A percentile compares a stretch with the other conserved stretches of the same genome.
These are phyloP conservation scores for Brevipalpus yothersi DNA, from an alignment of 1,140 invertebrate species.

Conservation along the genomic window DNA sequence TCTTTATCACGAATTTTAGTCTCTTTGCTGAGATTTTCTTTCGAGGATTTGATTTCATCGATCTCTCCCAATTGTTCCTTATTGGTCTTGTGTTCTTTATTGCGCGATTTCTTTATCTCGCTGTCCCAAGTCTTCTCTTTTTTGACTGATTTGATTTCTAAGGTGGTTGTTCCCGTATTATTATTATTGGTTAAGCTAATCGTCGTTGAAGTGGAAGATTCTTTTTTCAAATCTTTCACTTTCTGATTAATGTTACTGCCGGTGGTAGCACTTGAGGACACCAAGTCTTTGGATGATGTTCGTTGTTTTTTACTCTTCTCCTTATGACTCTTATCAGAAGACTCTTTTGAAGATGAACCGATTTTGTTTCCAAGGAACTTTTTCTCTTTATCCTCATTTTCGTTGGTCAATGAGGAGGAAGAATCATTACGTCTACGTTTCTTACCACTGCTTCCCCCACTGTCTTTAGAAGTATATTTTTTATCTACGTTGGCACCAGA, in stretches of 20 bases:
- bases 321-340: slow-evolving; percentile 5
- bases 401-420: not conserved
- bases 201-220: slow-evolving; percentile 26
- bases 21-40: not conserved
- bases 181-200: slow-evolving; percentile 16
- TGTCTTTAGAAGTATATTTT: not conserved
- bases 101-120: slow-evolving; percentile 4
- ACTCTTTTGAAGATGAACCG: not conserved
- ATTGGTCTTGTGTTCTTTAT: not conserved
- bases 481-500: not conserved
- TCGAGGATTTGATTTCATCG: not conserved
- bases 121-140: slow-evolving; percentile 8
- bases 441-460: not conserved
- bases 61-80: not conserved
- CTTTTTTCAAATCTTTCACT: slow-evolving; percentile 18
- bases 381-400: not conserved
- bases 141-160: slow-evolving; percentile 10
- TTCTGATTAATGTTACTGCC: not conserved
- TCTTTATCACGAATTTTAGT: slow-evolving; percentile 18
- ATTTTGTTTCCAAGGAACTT: not conserved
- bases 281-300: slow-evolving; percentile 17
- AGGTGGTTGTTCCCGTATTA: slow-evolving; percentile 16
- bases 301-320: slow-evolving; percentile 9
- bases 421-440: not conserved
- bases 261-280: slow-evolving; percentile 16